A percentile compares a stretch with the other conserved stretches of the same genome.
Evolutionary conservation across 2,113 vertebrate species (phyloP).

Genomic region (Dromiciops gliroides): DNA sequence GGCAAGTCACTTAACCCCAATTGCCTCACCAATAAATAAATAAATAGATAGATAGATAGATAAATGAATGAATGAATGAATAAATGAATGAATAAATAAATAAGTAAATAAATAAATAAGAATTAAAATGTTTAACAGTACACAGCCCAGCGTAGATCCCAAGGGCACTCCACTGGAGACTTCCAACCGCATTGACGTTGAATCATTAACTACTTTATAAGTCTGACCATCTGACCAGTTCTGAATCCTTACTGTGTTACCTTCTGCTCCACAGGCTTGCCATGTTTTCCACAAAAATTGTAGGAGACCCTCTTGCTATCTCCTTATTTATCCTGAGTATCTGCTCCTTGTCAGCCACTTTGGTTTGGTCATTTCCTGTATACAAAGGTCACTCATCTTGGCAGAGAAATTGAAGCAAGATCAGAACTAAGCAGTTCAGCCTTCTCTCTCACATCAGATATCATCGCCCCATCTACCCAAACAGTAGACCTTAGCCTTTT

Average conservation of each 20-base stretch:
- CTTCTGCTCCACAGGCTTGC: not conserved
- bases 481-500: not conserved
- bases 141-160: not conserved
- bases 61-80: no score
- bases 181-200: not conserved
- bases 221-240: not conserved
- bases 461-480: not conserved
- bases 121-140: not conserved
- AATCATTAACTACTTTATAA: not conserved
- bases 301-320: not conserved
- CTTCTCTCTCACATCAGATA: not conserved
- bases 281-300: not conserved
- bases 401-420: not conserved
- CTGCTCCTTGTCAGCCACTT: not conserved
- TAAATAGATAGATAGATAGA: no score
- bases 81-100: no score
- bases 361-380: not conserved
- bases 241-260: not conserved
- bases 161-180: not conserved
- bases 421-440: not conserved
- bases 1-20: no score
- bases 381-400: not conserved
- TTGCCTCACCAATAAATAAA: no score
- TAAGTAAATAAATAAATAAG: no score
- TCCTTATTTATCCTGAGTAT: not conserved